phyloP scores from a whole-genome alignment of 2,797 vertebrate genomes.

The Acanthurus tractus region DNA sequence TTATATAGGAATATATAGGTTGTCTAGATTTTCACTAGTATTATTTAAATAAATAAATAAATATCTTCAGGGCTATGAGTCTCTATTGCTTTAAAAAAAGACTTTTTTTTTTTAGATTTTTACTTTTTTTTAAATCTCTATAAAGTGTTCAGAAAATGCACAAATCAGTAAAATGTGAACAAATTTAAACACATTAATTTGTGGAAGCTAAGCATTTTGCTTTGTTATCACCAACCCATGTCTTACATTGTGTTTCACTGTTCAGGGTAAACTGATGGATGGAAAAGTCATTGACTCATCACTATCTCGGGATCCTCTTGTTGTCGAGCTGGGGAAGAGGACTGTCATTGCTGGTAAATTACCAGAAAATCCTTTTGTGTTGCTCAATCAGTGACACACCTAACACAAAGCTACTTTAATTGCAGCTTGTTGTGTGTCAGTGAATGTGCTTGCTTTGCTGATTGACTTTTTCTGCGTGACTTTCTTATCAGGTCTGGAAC shows the following conservation, averaged over 20 bases:
- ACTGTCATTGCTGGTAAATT: conserved; percentile 92
- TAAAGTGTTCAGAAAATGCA: neutral
- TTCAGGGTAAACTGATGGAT: conserved; percentile 92
- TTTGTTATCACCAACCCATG: neutral
- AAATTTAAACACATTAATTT: neutral
- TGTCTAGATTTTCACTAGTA: neutral
- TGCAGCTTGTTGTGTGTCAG: neutral
- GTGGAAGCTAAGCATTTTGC: neutral
- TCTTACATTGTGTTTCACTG: conserved; percentile 12
- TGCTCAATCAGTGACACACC: neutral
- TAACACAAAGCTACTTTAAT: conserved; percentile 5
- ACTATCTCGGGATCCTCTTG: conserved; percentile 91
- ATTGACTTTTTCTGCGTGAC: conserved; percentile 44
- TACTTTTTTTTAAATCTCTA: too few relatives aligned
- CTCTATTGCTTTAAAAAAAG: too few relatives aligned
- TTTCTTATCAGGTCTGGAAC: conserved; percentile 90
- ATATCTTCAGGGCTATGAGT: too few relatives aligned
- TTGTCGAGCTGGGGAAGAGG: conserved; percentile 95
- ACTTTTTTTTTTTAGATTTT: too few relatives aligned
- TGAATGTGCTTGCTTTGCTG: conserved; percentile 16
- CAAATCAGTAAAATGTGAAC: neutral
- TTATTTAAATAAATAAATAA: too few relatives aligned
- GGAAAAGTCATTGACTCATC: conserved; percentile 95
- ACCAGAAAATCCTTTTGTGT: neutral
- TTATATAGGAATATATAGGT: neutral